Evolutionary conservation across 2,888 invertebrate species (phyloP).

Genomic region (Catocala nupta): DNA sequence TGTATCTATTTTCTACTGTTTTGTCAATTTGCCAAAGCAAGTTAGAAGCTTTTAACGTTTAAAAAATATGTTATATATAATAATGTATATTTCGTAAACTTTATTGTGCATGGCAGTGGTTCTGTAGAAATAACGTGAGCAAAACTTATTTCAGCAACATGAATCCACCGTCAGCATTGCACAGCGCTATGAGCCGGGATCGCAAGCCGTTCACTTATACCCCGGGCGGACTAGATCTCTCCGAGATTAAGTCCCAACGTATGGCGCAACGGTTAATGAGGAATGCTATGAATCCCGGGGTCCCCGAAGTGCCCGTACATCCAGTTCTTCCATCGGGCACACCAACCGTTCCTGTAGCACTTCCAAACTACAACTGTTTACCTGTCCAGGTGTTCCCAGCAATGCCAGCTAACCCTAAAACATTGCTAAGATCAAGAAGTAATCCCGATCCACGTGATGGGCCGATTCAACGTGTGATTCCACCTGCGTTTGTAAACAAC

Average conservation of each 20-base stretch:
- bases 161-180: constrained; percentile 94
- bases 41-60: constrained; percentile 59
- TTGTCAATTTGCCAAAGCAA: constrained; percentile 81
- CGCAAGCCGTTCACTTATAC: constrained; percentile 98
- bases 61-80: constrained; percentile 55
- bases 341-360: constrained; percentile 77
- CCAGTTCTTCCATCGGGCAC: constrained; percentile 82
- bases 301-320: constrained; percentile 88
- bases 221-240: constrained; percentile 96
- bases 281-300: constrained; percentile 89
- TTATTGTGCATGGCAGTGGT: constrained; percentile 39
- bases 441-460: constrained; percentile 68
- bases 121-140: constrained; percentile 54
- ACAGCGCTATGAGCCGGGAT: constrained; percentile 96
- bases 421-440: constrained; percentile 78
- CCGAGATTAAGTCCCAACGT: constrained; percentile 95
- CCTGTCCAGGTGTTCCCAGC: constrained; percentile 87
- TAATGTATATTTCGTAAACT: constrained; percentile 56
- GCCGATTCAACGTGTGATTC: constrained; percentile 48
- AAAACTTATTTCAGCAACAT: constrained; percentile 79
- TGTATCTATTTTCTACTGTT: constrained; percentile 74
- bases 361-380: constrained; percentile 81
- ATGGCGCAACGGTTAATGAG: constrained; percentile 92
- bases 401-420: constrained; percentile 91
- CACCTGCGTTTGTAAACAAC: constrained; percentile 56